A percentile compares a stretch with the other conserved stretches of the same genome.
Evolutionary conservation across 2,113 vertebrate genomes (phyloP).

Genomic region (Eidolon helvum): DNA sequence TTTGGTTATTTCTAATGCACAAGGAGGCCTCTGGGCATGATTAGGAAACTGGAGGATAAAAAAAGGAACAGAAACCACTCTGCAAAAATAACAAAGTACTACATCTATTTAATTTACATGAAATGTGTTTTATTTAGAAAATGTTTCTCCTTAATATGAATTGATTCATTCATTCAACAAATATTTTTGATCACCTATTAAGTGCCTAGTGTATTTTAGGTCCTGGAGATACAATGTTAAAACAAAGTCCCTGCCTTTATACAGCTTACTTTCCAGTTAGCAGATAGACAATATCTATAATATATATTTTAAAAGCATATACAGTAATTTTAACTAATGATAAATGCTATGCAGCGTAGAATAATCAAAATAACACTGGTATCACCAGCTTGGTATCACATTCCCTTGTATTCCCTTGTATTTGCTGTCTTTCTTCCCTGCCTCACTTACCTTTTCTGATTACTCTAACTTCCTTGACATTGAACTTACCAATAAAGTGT

Average conservation of each 20-base stretch:
- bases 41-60: background rate
- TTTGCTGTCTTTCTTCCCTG: background rate
- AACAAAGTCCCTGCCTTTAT: background rate
- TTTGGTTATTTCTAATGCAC: background rate
- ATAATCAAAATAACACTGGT: background rate
- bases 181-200: background rate
- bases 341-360: background rate
- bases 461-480: background rate
- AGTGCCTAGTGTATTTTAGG: background rate
- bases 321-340: background rate
- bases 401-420: background rate
- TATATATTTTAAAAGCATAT: background rate
- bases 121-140: slow-evolving; percentile 36
- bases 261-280: background rate
- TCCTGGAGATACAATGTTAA: background rate
- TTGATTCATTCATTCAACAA: background rate
- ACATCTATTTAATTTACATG: background rate
- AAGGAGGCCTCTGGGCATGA: background rate
- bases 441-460: background rate
- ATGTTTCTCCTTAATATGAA: background rate
- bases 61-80: background rate
- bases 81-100: background rate
- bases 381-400: background rate
- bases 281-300: background rate
- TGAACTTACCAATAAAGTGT: background rate